Evolutionary conservation across 2,888 invertebrate species (phyloP), one percentile per base, ranked within the genome.

Genomic region (Anthophora plumipes): DNA sequence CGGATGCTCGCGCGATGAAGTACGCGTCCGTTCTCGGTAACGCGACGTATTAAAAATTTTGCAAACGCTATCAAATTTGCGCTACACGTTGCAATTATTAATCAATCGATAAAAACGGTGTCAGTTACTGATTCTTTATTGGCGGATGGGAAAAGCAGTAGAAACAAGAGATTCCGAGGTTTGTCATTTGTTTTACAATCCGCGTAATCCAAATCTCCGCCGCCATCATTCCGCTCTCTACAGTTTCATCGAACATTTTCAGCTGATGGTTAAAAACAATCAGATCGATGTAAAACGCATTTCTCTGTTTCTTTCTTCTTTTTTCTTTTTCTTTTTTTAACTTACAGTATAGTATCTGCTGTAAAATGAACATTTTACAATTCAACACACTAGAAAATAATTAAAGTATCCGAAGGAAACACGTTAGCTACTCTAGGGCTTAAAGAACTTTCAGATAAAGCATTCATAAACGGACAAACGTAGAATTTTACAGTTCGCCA

Each of bases 41-140:
- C 50, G 20, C 14, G 14, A 0, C 37, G 20, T 50, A 76, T 76
- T 76, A 71, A 72, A 82, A 68, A 76, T 81, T 76, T 57, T 63
- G 72, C 59, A 72, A 71, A 75, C 75, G 22, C 22, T 48, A 37
- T 70, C 12, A 64, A 63, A 57, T n/a, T 63, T 57, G 12, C 20
- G 22, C 12, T 1, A 17, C 41, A 7, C 39, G 22, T 25, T 25
- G n/a, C 46, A 73, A 68, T 64, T 59, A 80, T 79, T 71, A 55
- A 66, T 14, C 9, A 8, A 8, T 5, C 64, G n/a, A 14, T 22
- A 46, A 31, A 25, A 4, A 1, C 50, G 11, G 11, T 1, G 20
- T 12, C 14, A 48, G 46, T 14, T 46, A 75, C 67, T 12, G 37
- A 52, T 66, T 31, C n/a, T 14, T 25, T n/a, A 22, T 22, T 14